Percentiles rank a stretch among this genome's conserved stretches.
phyloP scores from a whole-genome alignment of 2,113 vertebrate genomes.

The Calyptommatus sinebrachiatus region DNA sequence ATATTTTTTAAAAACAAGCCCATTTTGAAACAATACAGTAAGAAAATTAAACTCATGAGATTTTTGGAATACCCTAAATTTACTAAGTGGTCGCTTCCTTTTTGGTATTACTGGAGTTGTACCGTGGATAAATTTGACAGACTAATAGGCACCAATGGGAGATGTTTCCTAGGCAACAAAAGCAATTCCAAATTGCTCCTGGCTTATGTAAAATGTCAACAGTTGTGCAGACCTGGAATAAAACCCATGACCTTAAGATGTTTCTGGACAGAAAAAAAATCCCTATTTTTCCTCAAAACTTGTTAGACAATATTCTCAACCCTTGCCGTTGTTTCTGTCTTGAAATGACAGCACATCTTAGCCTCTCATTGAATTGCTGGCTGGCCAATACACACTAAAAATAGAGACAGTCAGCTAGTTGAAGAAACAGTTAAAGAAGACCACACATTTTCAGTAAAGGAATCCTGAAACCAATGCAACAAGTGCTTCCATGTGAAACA shows the following conservation, averaged over 20 bases:
- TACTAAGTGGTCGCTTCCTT: neutral
- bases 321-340: constrained; percentile 29
- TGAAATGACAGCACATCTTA: constrained; percentile 43
- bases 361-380: neutral
- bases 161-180: constrained; percentile 52
- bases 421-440: neutral
- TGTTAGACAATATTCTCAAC: constrained; percentile 32
- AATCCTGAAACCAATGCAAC: neutral
- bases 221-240: constrained; percentile 47
- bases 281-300: constrained; percentile 48
- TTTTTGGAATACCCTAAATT: neutral
- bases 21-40: neutral
- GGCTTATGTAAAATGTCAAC: constrained; percentile 60
- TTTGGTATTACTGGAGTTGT: neutral
- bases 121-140: constrained; percentile 44
- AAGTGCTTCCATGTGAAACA: neutral
- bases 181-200: constrained; percentile 31
- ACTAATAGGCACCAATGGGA: constrained; percentile 53
- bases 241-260: constrained; percentile 52
- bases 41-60: neutral
- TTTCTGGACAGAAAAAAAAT: constrained; percentile 38
- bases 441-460: constrained; percentile 1
- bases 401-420: constrained; percentile 26
- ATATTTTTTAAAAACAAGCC: constrained; percentile 13
- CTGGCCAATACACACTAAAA: constrained; percentile 30